Conservation (phyloP, 2,797 vertebrate genomes). For the Falco rusticolus region DNA sequence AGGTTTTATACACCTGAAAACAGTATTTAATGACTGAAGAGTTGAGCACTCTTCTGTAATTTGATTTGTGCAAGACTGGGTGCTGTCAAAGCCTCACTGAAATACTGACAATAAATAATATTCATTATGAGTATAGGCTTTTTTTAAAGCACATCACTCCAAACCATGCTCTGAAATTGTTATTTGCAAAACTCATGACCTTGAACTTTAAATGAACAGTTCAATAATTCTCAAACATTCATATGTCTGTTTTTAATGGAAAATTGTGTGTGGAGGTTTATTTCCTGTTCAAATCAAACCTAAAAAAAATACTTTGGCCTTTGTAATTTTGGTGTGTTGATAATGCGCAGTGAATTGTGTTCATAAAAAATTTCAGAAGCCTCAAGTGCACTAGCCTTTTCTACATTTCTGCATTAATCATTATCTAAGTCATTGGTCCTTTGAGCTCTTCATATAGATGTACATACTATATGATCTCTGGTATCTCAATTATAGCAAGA, state of each 20-base stretch:
- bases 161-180: not conserved
- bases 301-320: not conserved
- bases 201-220: not conserved
- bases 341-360: not conserved
- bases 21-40: not conserved
- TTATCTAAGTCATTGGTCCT: not conserved
- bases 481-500: conserved; percentile 26
- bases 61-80: not conserved
- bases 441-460: not conserved
- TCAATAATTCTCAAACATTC: not conserved
- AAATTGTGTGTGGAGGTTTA: not conserved
- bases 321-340: not conserved
- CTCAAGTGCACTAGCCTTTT: not conserved
- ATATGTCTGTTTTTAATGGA: not conserved
- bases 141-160: not conserved
- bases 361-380: not conserved
- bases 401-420: not conserved
- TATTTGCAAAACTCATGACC: not conserved
- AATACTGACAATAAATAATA: not conserved
- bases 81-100: not conserved
- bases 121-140: not conserved
- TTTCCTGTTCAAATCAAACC: not conserved
- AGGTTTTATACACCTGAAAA: not conserved
- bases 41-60: not conserved
- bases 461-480: not conserved